Evolutionary conservation across 2,888 invertebrate species (phyloP).

Genomic region (Dorcus hopei): DNA sequence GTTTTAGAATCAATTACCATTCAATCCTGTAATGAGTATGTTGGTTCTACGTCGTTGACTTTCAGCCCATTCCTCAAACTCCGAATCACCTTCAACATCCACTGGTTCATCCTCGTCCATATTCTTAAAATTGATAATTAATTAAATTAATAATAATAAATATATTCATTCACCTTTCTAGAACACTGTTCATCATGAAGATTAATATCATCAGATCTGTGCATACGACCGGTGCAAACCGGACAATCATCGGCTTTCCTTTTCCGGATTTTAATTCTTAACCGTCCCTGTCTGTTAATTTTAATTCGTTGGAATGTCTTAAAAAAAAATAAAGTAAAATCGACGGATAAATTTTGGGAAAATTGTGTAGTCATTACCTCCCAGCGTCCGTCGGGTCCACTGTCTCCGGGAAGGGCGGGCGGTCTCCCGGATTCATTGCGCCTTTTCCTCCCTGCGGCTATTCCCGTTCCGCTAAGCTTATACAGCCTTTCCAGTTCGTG

Average conservation of each 20-base stretch:
- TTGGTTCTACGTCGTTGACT: conserved; percentile 42
- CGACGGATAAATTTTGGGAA: background rate
- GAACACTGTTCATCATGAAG: conserved; percentile 63
- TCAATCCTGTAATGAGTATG: conserved; percentile 31
- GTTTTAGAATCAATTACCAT: background rate
- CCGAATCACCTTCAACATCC: conserved; percentile 61
- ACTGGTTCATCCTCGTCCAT: conserved; percentile 67
- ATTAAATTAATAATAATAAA: background rate
- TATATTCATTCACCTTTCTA: conserved; percentile 50
- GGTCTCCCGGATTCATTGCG: conserved; percentile 43
- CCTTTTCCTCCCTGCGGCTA: conserved; percentile 50
- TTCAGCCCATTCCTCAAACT: conserved; percentile 58
- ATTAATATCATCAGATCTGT: conserved; percentile 60
- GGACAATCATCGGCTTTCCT: conserved; percentile 67
- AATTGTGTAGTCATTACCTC: conserved; percentile 50
- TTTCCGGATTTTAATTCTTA: conserved; percentile 65
- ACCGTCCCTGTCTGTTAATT: conserved; percentile 65
- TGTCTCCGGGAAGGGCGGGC: conserved; percentile 49
- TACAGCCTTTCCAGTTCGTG: conserved; percentile 68
- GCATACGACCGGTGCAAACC: conserved; percentile 59
- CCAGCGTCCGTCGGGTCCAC: conserved; percentile 61
- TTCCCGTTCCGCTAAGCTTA: conserved; percentile 55
- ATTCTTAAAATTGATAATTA: conserved; percentile 26
- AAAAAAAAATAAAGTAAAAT: conserved; percentile 22
- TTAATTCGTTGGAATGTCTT: conserved; percentile 69